A percentile compares a stretch with the other conserved stretches of the same genome.
Conservation (phyloP, 2,797 vertebrate species). For the Myripristis murdjan region DNA sequence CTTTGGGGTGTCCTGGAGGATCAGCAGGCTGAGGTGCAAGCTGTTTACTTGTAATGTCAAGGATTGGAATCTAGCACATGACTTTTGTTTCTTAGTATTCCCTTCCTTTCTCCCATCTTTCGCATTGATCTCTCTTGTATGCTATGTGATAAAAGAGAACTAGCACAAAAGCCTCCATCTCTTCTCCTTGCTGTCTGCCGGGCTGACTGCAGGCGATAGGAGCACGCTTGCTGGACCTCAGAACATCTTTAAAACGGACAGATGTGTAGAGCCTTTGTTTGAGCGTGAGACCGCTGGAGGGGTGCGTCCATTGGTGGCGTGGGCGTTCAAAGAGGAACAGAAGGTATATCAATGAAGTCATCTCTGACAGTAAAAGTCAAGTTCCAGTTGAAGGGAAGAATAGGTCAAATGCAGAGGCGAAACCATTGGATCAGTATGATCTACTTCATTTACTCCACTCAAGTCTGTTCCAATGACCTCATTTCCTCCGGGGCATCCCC, state of each 20-base stretch:
- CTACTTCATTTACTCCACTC: constrained; percentile 56
- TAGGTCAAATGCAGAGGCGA: constrained; percentile 55
- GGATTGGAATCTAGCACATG: constrained; percentile 14
- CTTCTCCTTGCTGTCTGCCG: constrained; percentile 44
- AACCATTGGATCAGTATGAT: constrained; percentile 54
- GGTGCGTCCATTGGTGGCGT: constrained; percentile 17
- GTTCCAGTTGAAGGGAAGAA: constrained; percentile 52
- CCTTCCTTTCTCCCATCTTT: constrained; percentile 19
- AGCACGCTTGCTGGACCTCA: constrained; percentile 42
- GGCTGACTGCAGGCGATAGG: constrained; percentile 43
- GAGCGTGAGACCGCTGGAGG: constrained; percentile 45
- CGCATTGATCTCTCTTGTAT: constrained; percentile 25
- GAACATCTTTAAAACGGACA: constrained; percentile 67
- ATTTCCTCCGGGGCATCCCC: constrained; percentile 86
- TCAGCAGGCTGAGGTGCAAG: constrained; percentile 54
- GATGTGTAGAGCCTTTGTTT: constrained; percentile 63
- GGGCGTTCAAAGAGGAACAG: constrained; percentile 66
- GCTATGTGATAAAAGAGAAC: constrained; percentile 41
- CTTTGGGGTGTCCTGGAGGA: constrained; percentile 42
- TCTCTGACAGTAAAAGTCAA: constrained; percentile 46
- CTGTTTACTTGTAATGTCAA: constrained; percentile 14
- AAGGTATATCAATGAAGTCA: constrained; percentile 72
- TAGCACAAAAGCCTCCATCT: constrained; percentile 29
- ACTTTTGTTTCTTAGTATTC: constrained; percentile 34
- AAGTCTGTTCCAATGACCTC: constrained; percentile 78